Conservation (phyloP, 2,113 vertebrate species). For the Hucho hucho region DNA sequence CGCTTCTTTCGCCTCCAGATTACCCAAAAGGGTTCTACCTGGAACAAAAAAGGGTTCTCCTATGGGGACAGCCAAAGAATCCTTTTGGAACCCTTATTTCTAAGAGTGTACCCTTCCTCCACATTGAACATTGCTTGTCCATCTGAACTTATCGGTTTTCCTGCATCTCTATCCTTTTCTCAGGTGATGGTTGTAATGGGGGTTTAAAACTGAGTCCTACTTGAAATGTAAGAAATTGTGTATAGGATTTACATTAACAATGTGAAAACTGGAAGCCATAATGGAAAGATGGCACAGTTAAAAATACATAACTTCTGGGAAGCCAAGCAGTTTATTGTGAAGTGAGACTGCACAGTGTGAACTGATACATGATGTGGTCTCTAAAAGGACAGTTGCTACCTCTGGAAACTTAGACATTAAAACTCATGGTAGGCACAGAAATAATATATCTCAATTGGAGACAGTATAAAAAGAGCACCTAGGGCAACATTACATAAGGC, state of each 20-base stretch:
- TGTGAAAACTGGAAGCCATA: slow-evolving; percentile 19
- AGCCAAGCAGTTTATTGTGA: slow-evolving; percentile 26
- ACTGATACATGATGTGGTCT: neutral
- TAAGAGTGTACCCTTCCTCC: slow-evolving; percentile 3
- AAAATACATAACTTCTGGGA: slow-evolving; percentile 24
- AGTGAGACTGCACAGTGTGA: slow-evolving; percentile 17
- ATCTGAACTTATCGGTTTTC: slow-evolving; percentile 23
- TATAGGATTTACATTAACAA: slow-evolving; percentile 19
- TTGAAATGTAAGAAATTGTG: slow-evolving; percentile 14
- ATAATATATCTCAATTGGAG: neutral
- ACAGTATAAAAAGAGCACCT: neutral
- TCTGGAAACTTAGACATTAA: neutral
- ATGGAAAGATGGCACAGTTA: slow-evolving; percentile 31
- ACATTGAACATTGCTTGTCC: slow-evolving; percentile 36
- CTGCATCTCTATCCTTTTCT: slow-evolving; percentile 17
- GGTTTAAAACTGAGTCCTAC: slow-evolving; percentile 30
- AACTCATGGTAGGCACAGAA: too few relatives aligned
- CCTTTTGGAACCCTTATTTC: neutral
- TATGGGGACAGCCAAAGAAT: too few relatives aligned
- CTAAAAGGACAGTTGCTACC: neutral
- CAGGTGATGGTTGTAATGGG: slow-evolving; percentile 21
- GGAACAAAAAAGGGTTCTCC: too few relatives aligned
- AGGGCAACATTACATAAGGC: neutral
- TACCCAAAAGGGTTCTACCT: too few relatives aligned
- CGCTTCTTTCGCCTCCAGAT: too few relatives aligned